phyloP scores from a whole-genome alignment of 2,113 vertebrate genomes.

The Pelecanus crispus region DNA sequence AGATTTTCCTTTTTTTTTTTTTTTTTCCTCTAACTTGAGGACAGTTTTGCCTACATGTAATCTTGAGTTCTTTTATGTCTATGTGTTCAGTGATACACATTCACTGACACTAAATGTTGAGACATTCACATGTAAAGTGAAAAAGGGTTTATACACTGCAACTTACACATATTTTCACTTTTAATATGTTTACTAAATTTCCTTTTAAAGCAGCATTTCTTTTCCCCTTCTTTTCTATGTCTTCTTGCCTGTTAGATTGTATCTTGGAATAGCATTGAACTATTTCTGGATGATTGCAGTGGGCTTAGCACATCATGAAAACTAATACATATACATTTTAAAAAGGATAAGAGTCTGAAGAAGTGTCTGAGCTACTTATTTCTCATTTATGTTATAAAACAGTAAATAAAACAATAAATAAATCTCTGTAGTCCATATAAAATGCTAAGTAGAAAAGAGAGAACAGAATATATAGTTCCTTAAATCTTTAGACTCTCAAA shows the following conservation, averaged over 20 bases:
- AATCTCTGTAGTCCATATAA: background rate
- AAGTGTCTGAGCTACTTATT: background rate
- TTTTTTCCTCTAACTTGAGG: background rate
- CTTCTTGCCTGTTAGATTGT: background rate
- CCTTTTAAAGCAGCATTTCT: background rate
- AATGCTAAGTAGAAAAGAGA: background rate
- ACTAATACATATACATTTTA: background rate
- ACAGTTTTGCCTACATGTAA: background rate
- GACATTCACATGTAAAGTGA: background rate
- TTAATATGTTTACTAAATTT: background rate
- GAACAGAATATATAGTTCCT: background rate
- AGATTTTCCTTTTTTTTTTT: background rate
- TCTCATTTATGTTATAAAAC: background rate
- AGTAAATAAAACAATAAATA: background rate
- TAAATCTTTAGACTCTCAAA: background rate
- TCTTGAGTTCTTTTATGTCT: background rate
- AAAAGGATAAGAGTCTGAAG: background rate
- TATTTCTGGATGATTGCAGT: background rate
- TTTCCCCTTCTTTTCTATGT: background rate
- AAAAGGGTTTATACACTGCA: background rate
- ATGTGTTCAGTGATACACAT: background rate
- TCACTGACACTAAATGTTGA: background rate
- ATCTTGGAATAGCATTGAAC: background rate
- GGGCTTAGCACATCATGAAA: background rate
- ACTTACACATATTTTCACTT: background rate